Evolutionary conservation across 2,113 vertebrate genomes (phyloP).

Genomic region (Atractosteus spatula): DNA sequence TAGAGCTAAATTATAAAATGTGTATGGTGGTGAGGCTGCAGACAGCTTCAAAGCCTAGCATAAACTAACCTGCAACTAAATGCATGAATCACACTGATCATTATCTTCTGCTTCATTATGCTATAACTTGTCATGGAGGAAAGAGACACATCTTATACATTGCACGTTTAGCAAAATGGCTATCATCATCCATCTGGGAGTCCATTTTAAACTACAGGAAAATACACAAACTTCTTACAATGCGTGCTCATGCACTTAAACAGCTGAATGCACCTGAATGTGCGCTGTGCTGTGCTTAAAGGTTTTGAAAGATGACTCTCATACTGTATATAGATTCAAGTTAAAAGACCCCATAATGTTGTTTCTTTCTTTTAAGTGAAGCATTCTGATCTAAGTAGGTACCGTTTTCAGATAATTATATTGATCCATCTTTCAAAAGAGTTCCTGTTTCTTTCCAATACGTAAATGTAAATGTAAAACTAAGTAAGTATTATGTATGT

Average conservation of each 20-base stretch:
- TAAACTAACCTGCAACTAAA: not conserved
- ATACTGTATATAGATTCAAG: not conserved
- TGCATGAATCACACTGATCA: not conserved
- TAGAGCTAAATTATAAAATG: not conserved
- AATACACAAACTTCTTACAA: not conserved
- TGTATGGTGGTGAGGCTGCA: not conserved
- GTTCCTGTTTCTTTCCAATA: too few species aligned
- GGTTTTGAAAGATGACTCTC: not conserved
- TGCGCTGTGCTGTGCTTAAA: not conserved
- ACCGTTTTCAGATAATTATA: too few species aligned
- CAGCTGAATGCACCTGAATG: not conserved
- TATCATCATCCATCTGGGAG: not conserved
- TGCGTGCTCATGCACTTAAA: not conserved
- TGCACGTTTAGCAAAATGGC: not conserved
- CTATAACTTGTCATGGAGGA: not conserved
- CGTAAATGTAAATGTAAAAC: too few species aligned
- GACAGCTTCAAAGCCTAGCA: not conserved
- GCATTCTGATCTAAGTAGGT: too few species aligned
- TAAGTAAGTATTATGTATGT: too few species aligned
- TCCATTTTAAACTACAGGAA: not conserved
- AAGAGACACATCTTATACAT: not conserved
- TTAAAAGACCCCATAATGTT: not conserved
- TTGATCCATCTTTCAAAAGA: too few species aligned
- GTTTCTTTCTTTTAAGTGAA: too few species aligned
- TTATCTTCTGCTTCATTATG: constrained; percentile 5